A percentile compares a stretch with the other conserved stretches of the same genome.
These are phyloP conservation scores for Tenthredo mesomela DNA, from an alignment of 2,888 invertebrate genomes.

Conservation along the genomic window DNA sequence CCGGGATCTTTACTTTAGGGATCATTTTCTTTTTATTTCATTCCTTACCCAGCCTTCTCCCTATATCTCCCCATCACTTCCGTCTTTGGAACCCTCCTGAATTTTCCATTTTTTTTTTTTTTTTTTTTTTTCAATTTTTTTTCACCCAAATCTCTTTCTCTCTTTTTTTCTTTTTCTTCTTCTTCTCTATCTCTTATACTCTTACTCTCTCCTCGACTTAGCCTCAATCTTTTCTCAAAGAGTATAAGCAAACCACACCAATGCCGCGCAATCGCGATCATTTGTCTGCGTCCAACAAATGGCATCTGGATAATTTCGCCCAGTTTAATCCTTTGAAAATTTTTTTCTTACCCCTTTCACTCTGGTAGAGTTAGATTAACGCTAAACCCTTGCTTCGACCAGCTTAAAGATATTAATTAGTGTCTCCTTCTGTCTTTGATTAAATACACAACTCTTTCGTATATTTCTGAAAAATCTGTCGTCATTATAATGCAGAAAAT, in stretches of 20 bases:
- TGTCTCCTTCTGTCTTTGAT: background rate
- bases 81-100: slow-evolving; percentile 55
- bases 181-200: background rate
- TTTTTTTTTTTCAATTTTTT: background rate
- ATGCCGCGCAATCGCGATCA: slow-evolving; percentile 64
- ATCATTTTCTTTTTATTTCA: slow-evolving; percentile 38
- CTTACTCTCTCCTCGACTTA: slow-evolving; percentile 7
- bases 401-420: slow-evolving; percentile 14
- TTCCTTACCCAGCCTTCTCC: slow-evolving; percentile 47
- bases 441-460: slow-evolving; percentile 1
- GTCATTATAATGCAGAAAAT: background rate
- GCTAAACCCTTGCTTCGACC: slow-evolving; percentile 15
- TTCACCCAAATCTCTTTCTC: background rate
- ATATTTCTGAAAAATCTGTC: background rate
- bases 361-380: background rate
- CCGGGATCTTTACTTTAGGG: slow-evolving; percentile 24
- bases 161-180: slow-evolving; percentile 21
- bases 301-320: slow-evolving; percentile 71
- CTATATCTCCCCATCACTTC: slow-evolving; percentile 57
- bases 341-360: slow-evolving; percentile 24
- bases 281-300: slow-evolving; percentile 68
- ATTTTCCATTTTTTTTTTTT: slow-evolving; percentile 54
- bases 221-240: background rate
- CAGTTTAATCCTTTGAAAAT: slow-evolving; percentile 53
- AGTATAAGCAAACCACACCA: slow-evolving; percentile 35